phyloP scores from a whole-genome alignment of 2,888 invertebrate genomes.

The Siphlonurus alternatus region DNA sequence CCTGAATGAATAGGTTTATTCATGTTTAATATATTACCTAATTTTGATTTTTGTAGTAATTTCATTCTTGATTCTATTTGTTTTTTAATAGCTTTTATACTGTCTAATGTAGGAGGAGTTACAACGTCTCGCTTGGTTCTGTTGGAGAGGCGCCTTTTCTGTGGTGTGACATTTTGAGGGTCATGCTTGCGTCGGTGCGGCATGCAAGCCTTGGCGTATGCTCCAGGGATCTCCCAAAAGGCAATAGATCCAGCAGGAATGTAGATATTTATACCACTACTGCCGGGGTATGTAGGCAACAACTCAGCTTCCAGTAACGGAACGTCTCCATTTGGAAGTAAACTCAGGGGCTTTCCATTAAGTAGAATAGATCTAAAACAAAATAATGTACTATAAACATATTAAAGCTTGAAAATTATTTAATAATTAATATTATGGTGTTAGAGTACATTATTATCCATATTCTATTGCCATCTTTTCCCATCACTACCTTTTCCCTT shows the following conservation, averaged over 20 bases:
- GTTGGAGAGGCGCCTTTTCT: background rate
- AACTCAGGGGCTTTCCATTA: background rate
- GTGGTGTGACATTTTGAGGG: background rate
- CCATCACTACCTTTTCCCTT: too few species aligned
- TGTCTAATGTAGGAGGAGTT: too few species aligned
- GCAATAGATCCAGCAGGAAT: conserved; percentile 50
- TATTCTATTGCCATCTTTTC: too few species aligned
- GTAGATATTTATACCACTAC: background rate
- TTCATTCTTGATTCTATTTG: too few species aligned
- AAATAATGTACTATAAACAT: too few species aligned
- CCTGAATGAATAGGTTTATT: too few species aligned
- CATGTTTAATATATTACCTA: too few species aligned
- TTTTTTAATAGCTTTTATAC: too few species aligned
- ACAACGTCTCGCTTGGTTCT: background rate
- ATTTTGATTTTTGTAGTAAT: too few species aligned
- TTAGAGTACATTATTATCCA: too few species aligned
- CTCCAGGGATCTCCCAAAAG: conserved; percentile 55
- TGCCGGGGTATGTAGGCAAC: background rate
- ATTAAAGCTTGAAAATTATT: too few species aligned
- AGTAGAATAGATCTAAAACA: background rate
- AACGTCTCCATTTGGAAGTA: background rate
- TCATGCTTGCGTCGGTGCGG: background rate
- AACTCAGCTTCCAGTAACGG: background rate
- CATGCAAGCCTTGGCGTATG: conserved; percentile 39
- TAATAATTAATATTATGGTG: too few species aligned